Evolutionary conservation across 2,113 vertebrate genomes (phyloP).

Genomic region (Mesitornis unicolor): DNA sequence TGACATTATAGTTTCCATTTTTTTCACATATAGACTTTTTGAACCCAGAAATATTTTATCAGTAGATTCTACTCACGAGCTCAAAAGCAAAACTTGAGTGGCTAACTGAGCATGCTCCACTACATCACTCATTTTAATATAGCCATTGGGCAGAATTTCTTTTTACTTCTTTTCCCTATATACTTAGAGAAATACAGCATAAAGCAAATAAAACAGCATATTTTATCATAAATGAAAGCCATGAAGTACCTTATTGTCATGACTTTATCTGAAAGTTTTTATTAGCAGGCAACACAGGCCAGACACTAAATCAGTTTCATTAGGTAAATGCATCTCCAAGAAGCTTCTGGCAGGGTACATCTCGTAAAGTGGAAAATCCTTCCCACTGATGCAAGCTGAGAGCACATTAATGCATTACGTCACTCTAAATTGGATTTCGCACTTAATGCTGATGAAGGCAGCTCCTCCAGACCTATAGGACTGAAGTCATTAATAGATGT

Average conservation of each 20-base stretch:
- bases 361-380: constrained; percentile 55
- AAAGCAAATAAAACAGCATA: background rate
- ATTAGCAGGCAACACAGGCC: background rate
- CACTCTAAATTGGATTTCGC: constrained; percentile 69
- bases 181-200: background rate
- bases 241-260: background rate
- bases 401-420: constrained; percentile 38
- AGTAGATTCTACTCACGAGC: background rate
- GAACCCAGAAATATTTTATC: background rate
- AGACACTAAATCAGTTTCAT: constrained; percentile 44
- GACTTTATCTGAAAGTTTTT: background rate
- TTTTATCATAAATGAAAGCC: constrained; percentile 5
- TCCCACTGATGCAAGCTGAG: background rate
- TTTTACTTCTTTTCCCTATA: background rate
- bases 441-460: constrained; percentile 56
- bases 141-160: background rate
- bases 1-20: background rate
- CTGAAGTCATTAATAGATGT: constrained; percentile 36
- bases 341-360: constrained; percentile 52
- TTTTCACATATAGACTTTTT: background rate
- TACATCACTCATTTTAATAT: background rate
- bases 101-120: background rate
- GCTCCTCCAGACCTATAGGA: constrained; percentile 11
- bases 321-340: constrained; percentile 49
- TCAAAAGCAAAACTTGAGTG: background rate